phyloP scores from a whole-genome alignment of 2,888 invertebrate genomes.

The Eilema caniola region DNA sequence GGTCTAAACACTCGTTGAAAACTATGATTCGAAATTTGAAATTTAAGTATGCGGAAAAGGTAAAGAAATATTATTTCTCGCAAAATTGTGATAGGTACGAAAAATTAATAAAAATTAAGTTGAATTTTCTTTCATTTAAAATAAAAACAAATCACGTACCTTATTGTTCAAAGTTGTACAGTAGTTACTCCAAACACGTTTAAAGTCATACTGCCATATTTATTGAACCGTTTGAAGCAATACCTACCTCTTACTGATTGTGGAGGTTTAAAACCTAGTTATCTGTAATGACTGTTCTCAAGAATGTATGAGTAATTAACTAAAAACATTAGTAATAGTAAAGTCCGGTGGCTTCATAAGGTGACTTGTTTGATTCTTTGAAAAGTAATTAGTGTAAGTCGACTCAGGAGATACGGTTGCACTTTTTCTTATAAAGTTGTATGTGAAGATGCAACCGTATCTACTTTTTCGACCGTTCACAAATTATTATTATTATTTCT shows the following conservation, averaged over 20 bases:
- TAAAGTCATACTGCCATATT: slow-evolving; percentile 37
- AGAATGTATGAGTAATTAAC: slow-evolving; percentile 8
- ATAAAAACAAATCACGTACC: slow-evolving; percentile 2
- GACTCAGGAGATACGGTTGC: too few relatives aligned
- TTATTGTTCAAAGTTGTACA: not conserved
- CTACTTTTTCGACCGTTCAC: too few relatives aligned
- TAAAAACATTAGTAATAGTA: slow-evolving; percentile 3
- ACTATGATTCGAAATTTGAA: too few relatives aligned
- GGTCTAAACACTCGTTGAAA: too few relatives aligned
- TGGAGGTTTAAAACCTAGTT: slow-evolving; percentile 48
- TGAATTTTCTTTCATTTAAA: too few relatives aligned
- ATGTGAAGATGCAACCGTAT: too few relatives aligned
- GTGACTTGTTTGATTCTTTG: not conserved
- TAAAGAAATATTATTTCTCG: too few relatives aligned
- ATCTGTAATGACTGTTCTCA: slow-evolving; percentile 34
- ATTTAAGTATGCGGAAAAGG: too few relatives aligned
- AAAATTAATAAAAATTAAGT: too few relatives aligned
- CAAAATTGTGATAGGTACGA: too few relatives aligned
- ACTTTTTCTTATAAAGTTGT: too few relatives aligned
- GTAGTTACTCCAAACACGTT: slow-evolving; percentile 19
- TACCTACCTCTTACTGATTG: slow-evolving; percentile 33
- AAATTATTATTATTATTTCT: not conserved
- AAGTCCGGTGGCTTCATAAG: not conserved
- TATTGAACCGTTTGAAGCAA: slow-evolving; percentile 15
- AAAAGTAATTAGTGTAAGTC: not conserved